Percentiles rank a stretch among this genome's conserved stretches.
phyloP scores from a whole-genome alignment of 2,797 vertebrate species.

The Glyptemys insculpta region DNA sequence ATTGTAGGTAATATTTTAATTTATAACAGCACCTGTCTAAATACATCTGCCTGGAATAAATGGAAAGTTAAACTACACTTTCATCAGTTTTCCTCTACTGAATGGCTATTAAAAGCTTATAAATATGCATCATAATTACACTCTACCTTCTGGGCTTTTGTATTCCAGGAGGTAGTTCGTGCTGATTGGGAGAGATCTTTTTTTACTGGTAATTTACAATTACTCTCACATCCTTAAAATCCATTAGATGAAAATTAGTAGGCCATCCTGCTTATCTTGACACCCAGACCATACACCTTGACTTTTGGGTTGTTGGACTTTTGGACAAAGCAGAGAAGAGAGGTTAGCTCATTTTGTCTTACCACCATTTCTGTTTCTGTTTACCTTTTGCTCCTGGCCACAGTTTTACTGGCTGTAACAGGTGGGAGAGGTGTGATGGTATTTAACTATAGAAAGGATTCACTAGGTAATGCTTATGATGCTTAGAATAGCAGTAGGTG shows the following conservation, averaged over 20 bases:
- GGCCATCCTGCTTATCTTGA: neutral
- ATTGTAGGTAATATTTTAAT: slow-evolving; percentile 51
- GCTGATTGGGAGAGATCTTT: neutral
- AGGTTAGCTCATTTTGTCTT: neutral
- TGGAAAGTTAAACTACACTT: slow-evolving; percentile 23
- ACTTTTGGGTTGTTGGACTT: neutral
- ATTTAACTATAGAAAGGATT: neutral
- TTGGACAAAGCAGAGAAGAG: neutral
- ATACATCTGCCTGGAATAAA: slow-evolving; percentile 56
- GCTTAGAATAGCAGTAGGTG: neutral
- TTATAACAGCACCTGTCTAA: slow-evolving; percentile 49
- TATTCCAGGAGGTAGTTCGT: neutral
- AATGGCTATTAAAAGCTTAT: slow-evolving; percentile 24
- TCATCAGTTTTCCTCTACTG: slow-evolving; percentile 56
- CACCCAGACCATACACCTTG: neutral
- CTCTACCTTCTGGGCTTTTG: neutral
- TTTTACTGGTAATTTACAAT: neutral
- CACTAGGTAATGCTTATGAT: neutral
- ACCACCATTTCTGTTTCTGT: neutral
- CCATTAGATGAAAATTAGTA: neutral
- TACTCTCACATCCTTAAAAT: neutral
- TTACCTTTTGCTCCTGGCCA: neutral
- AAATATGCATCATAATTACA: slow-evolving; percentile 26
- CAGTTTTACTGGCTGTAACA: neutral
- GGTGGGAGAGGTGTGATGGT: neutral